phyloP scores from a whole-genome alignment of 2,797 vertebrate species.

The Mus minutoides region DNA sequence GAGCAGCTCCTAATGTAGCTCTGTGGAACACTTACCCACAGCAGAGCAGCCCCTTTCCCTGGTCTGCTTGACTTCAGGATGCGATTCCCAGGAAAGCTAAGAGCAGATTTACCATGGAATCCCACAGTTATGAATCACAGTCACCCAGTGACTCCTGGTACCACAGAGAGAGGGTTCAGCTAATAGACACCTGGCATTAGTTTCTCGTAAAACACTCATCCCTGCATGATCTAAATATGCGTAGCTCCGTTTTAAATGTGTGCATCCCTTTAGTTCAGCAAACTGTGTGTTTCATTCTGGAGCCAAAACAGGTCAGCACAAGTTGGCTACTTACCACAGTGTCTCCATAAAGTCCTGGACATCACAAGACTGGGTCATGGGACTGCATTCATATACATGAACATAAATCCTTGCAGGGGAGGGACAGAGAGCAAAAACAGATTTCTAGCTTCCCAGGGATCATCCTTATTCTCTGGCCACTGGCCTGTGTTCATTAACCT shows the following conservation, averaged over 20 bases:
- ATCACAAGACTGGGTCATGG: neutral
- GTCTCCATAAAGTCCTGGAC: fast-evolving
- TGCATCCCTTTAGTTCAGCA: neutral
- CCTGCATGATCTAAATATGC: neutral
- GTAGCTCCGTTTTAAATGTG: neutral
- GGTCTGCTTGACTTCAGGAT: neutral
- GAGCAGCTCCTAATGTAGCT: neutral
- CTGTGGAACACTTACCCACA: too few species aligned
- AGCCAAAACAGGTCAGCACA: neutral
- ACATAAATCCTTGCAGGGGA: too few species aligned
- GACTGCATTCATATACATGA: too few species aligned
- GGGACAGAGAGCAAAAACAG: neutral
- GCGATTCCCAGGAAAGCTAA: neutral
- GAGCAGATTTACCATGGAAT: neutral
- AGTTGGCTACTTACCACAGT: neutral
- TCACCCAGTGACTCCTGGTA: neutral
- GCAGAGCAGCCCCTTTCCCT: neutral
- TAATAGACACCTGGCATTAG: neutral
- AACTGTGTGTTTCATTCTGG: neutral
- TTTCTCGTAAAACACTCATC: neutral
- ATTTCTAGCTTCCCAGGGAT: neutral
- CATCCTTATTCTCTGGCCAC: fast-evolving
- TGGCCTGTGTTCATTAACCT: fast-evolving
- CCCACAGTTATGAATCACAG: too few species aligned
- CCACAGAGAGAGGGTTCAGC: neutral